Conservation (phyloP, 2,113 vertebrate genomes). For the Hassar affinis region DNA sequence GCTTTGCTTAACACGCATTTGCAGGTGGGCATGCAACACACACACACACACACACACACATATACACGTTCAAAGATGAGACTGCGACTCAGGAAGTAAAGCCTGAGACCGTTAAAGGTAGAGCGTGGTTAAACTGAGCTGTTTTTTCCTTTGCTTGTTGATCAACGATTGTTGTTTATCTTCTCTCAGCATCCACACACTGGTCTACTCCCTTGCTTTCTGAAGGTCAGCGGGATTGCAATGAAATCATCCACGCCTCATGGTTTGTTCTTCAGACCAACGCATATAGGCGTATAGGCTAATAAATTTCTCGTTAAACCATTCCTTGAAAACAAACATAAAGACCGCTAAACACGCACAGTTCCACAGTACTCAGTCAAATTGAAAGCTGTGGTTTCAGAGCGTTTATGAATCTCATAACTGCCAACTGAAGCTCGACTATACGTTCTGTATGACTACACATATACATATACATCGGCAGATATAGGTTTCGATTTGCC, state of each 20-base stretch:
- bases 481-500: background rate
- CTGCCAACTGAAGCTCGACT: constrained; percentile 18
- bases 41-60: background rate
- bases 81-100: constrained; percentile 49
- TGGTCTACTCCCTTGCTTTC: constrained; percentile 8
- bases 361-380: constrained; percentile 35
- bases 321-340: constrained; percentile 44
- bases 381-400: constrained; percentile 51
- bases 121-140: constrained; percentile 35
- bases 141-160: constrained; percentile 40
- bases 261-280: background rate
- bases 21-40: constrained; percentile 18
- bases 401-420: constrained; percentile 28
- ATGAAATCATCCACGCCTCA: constrained; percentile 52
- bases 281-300: background rate
- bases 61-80: constrained; percentile 7
- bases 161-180: constrained; percentile 17
- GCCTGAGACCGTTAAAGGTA: constrained; percentile 44
- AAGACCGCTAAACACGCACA: background rate
- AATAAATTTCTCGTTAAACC: background rate
- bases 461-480: background rate
- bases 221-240: constrained; percentile 21
- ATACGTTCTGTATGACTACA: background rate
- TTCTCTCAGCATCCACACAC: constrained; percentile 24
- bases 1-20: constrained; percentile 23